phyloP scores from a whole-genome alignment of 2,797 vertebrate species.

The Momotus momota region DNA sequence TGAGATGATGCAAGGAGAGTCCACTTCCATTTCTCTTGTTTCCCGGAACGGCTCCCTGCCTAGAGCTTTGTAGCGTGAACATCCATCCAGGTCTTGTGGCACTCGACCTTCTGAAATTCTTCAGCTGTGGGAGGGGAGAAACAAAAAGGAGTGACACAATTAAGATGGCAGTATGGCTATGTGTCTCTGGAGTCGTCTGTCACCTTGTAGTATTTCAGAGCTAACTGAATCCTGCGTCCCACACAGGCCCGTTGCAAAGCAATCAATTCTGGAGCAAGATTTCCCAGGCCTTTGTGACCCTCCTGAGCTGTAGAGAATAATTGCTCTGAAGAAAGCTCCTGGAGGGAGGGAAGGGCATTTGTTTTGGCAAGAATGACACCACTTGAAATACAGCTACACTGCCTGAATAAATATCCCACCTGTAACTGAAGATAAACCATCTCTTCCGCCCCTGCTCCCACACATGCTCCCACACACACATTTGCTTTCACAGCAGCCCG shows the following conservation, averaged over 20 bases:
- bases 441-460: neutral
- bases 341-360: conserved; percentile 3
- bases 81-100: neutral
- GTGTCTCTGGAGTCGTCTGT: neutral
- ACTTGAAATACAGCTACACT: neutral
- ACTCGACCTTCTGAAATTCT: neutral
- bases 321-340: conserved; percentile 10
- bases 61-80: neutral
- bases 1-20: neutral
- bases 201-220: neutral
- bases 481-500: neutral
- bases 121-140: neutral
- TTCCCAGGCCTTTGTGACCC: neutral
- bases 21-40: neutral
- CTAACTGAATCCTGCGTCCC: neutral
- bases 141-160: neutral
- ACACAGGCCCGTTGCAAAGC: neutral
- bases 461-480: fast-evolving
- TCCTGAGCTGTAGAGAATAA: neutral
- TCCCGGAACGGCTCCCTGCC: neutral
- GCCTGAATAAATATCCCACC: conserved; percentile 8
- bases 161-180: neutral
- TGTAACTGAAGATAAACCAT: neutral
- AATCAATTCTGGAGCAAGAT: neutral
- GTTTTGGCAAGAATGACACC: conserved; percentile 4